These are phyloP conservation scores for Mus spretus DNA, from an alignment of 2,797 vertebrate species.

Conservation along the genomic window DNA sequence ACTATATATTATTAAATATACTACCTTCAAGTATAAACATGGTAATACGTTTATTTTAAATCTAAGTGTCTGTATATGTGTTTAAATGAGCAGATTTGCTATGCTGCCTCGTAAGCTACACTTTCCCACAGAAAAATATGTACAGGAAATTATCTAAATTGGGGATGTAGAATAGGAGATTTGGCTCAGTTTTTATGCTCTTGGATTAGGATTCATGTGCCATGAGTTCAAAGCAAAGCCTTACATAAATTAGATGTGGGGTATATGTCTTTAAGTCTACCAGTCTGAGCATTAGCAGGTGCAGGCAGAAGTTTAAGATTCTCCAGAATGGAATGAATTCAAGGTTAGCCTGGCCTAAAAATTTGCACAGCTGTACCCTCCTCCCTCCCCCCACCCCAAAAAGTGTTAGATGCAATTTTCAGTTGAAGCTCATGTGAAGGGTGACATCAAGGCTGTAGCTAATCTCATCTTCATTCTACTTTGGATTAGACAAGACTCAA, in stretches of 20 bases:
- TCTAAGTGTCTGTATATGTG: not conserved
- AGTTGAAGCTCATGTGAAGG: not conserved
- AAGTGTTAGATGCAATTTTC: not conserved
- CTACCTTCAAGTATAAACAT: not conserved
- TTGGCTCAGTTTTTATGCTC: not conserved
- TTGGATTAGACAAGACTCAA: not conserved
- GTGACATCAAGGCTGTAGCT: not conserved
- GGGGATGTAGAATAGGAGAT: not conserved
- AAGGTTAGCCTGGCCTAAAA: not conserved
- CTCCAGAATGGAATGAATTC: not conserved
- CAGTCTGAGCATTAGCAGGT: not conserved
- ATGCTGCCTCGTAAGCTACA: conserved; percentile 35
- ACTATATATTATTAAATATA: conserved; percentile 32
- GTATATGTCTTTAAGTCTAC: not conserved
- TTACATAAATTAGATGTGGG: not conserved
- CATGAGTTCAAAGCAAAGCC: not conserved
- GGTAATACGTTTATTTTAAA: not conserved
- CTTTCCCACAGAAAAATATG: conserved; percentile 45
- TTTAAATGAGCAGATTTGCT: not conserved
- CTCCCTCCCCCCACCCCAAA: rapidly evolving
- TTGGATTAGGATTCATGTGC: too few relatives aligned
- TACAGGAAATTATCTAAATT: not conserved
- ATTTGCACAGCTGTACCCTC: not conserved
- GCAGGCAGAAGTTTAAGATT: not conserved
- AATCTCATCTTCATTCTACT: not conserved